Evolutionary conservation across 2,113 vertebrate genomes (phyloP), one percentile per base, ranked within the genome.

Genomic region (Anoura caudifer): DNA sequence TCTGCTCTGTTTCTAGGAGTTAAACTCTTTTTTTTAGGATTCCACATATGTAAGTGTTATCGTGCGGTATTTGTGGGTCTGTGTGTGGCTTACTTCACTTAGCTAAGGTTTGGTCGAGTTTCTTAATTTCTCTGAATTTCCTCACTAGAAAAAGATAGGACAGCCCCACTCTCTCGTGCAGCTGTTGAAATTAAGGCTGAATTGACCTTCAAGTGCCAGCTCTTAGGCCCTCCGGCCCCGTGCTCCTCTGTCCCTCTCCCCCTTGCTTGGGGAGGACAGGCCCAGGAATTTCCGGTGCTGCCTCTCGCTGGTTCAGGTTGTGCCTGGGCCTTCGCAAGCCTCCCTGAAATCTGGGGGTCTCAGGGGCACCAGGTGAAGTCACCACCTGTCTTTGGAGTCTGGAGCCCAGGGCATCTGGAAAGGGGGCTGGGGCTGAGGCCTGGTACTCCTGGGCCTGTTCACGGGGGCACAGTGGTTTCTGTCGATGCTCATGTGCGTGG

Each of bases 171-270:
- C 16, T 4, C 12, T n/a, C 6, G 4, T 3, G 83, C 31, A 6
- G 17, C 61, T 52, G 15, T 43, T 65, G 77, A 77, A 45, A 41
- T 43, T 45, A 4, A n/a, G 1, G 11, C 10, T 11, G 1, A 22
- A 41, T 28, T 8, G 43, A 45, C 31, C 2, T 0, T 22, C 1
- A 3, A n/a, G 20, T 11, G 38, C 22, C 16, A 1, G 5, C 77
- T 33, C 3, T 3, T 2, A 73, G 61, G 33, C 47, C 26, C 13
- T 38, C 24, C 4, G 2, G n/a, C 67, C 20, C 38, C 10, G 61
- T 13, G 50, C 13, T 61, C 45, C 16, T 20, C 28, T 0, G 1
- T 3, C 43, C 4, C 20, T 28, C 19, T 76, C 7, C 15, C 28
- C 54, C 22, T 87, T 61, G 72, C 59, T 24, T 22, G 5, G 14